Evolutionary conservation across 2,797 vertebrate species (phyloP), one percentile per base, ranked within the genome.

Genomic region (Etheostoma nigrum): DNA sequence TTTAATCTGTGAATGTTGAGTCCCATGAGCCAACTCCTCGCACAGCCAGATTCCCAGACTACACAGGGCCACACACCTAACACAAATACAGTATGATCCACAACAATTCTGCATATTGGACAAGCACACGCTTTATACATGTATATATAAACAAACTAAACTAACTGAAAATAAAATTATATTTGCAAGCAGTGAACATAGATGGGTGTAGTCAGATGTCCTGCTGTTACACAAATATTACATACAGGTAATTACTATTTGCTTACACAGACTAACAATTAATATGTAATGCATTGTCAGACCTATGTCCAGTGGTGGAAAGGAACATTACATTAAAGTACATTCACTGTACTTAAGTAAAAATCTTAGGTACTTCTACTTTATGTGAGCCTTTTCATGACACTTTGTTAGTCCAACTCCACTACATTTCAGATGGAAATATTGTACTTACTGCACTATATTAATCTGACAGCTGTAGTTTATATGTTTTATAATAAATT

Each of bases 21-120:
- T 99, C 71, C 96, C 96, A 19, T 97, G 96, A 74, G 97, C 96
- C 78, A 99, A 86, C 87, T 99, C 98, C 89, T 99, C 97, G 87
- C 97, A 98, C 84, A 99, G 95, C 98, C 98, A 99, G 91, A 99
- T 96, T 47, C 98, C 98, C 92, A 99, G 95, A 92, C 97, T 99
- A 90, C 98, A 99, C 89, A 99, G 95, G 48, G 98, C 98, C 90
- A 99, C 97, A 91, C 98, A 98, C 86, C 98, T 99, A 91, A 59
- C 16, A 58, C 16, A 48, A 4, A 54, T 6, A 13, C 1, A 51
- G 10, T 12, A 44, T 40, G 1, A 72, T 19, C 0, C 2, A 51
- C 1, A 45, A 0, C 57, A 2, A 30, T 14, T 18, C 16, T 49
- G 25, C 25, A 23, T 4, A 47, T 10, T 25, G 7, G 14, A 47